Conservation (phyloP, 2,797 vertebrate genomes). For the Hylomyscus alleni region DNA sequence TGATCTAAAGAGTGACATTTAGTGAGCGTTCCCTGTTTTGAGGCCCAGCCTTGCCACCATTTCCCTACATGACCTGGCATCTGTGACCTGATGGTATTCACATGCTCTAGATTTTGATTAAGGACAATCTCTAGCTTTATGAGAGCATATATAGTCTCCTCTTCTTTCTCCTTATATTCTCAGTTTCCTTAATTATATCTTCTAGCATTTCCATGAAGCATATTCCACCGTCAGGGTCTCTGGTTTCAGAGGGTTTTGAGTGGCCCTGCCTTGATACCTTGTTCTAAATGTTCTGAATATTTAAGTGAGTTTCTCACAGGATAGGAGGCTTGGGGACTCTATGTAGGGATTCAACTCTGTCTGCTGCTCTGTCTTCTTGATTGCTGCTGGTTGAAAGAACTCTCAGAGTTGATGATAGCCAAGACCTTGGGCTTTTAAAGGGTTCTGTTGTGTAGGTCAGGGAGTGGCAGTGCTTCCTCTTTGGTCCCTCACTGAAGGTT, state of each 20-base stretch:
- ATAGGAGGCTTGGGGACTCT: not conserved
- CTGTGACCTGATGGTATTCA: not conserved
- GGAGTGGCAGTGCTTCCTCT: not conserved
- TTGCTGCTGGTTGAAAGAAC: not conserved
- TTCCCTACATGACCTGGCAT: not conserved
- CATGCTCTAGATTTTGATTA: too few species aligned
- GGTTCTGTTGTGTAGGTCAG: not conserved
- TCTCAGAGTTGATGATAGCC: too few species aligned
- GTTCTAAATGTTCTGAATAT: not conserved
- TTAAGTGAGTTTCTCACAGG: not conserved
- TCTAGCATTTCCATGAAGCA: not conserved
- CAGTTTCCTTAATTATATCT: not conserved
- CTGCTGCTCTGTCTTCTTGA: not conserved
- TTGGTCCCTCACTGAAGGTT: not conserved
- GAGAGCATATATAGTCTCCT: not conserved
- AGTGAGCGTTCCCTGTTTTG: not conserved
- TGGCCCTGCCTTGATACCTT: not conserved
- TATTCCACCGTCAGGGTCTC: not conserved
- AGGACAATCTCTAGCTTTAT: too few species aligned
- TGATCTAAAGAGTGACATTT: not conserved
- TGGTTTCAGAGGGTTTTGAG: not conserved
- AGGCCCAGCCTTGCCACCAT: not conserved
- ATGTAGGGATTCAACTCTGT: not conserved
- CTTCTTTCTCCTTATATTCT: not conserved
- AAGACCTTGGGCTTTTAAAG: not conserved